Conservation (phyloP, 2,797 vertebrate species). For the Natrix natrix region DNA sequence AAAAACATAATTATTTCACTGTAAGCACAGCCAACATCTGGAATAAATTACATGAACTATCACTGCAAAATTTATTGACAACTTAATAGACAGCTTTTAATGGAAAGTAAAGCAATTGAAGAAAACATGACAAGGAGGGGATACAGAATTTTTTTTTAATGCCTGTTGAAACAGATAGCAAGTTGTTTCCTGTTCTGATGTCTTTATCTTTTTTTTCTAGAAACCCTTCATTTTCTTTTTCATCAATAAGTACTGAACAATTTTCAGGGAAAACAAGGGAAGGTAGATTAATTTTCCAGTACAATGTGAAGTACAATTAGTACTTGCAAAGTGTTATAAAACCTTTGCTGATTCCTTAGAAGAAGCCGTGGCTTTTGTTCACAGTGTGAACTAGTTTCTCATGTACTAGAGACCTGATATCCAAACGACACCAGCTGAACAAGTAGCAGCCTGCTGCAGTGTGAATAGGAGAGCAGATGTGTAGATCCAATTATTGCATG, state of each 20-base stretch:
- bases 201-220: conserved; percentile 9
- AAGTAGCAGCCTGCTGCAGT: neutral
- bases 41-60: conserved; percentile 25
- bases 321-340: neutral
- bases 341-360: neutral
- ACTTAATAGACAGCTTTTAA: conserved; percentile 29
- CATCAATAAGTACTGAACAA: neutral
- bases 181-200: neutral
- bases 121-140: conserved; percentile 12
- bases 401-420: neutral
- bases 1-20: conserved; percentile 16
- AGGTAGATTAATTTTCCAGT: neutral
- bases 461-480: neutral
- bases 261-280: neutral
- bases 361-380: neutral
- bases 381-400: neutral
- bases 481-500: neutral
- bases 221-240: neutral
- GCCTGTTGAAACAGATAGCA: conserved; percentile 12
- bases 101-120: conserved; percentile 21
- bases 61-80: conserved; percentile 10
- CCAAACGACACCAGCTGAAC: neutral
- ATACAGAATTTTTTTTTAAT: neutral
- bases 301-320: neutral
- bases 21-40: conserved; percentile 7